A percentile compares a stretch with the other conserved stretches of the same genome.
Conservation (phyloP, 2,797 vertebrate species). For the Liasis olivaceus region DNA sequence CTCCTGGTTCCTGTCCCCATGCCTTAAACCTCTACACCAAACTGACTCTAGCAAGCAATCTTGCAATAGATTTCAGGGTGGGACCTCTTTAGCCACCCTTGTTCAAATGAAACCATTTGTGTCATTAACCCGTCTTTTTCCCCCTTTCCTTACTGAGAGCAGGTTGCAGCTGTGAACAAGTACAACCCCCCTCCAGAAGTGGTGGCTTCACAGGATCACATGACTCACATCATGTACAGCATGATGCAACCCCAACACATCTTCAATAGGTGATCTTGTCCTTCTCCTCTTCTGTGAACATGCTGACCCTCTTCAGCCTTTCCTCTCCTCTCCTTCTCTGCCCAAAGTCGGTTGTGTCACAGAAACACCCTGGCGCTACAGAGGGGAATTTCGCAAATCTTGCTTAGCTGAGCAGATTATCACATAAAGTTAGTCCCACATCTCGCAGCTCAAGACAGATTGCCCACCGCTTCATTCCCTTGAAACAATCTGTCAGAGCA, state of each 20-base stretch:
- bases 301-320: constrained; percentile 16
- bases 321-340: neutral
- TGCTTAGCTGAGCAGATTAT: constrained; percentile 14
- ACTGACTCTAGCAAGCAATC: no score
- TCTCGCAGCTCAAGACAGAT: constrained; percentile 60
- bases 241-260: constrained; percentile 86
- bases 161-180: constrained; percentile 88
- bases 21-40: no score
- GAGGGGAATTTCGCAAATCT: constrained; percentile 37
- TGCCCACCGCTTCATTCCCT: constrained; percentile 53
- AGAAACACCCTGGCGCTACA: neutral
- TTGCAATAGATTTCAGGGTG: neutral
- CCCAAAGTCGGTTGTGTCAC: neutral
- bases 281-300: neutral
- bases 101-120: neutral
- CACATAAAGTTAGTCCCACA: constrained; percentile 53
- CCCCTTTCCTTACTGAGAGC: constrained; percentile 31
- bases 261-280: constrained; percentile 81
- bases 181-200: constrained; percentile 87
- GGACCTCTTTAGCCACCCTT: neutral
- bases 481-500: constrained; percentile 68
- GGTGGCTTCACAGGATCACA: constrained; percentile 85
- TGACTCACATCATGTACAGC: constrained; percentile 79
- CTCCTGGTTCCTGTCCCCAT: no score
- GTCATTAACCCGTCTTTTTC: neutral